Conservation (phyloP, 1,140 invertebrate species). For the Vollenhovia emeryi region DNA sequence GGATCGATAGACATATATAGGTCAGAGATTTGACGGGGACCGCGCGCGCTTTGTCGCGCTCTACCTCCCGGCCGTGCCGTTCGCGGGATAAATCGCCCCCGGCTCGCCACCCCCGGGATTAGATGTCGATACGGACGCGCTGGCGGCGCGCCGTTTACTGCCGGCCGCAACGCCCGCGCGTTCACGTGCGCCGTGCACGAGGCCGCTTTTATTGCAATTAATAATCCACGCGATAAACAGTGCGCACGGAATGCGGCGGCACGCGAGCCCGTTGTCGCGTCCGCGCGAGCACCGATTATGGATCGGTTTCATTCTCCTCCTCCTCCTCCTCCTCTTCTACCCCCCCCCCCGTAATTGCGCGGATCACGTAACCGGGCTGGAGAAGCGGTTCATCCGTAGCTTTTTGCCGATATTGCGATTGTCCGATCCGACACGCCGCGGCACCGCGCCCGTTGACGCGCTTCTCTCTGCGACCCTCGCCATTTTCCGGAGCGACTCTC, state of each 20-base stretch:
- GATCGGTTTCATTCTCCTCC: conserved; percentile 10
- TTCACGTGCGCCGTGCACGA: conserved; percentile 21
- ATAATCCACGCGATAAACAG: conserved; percentile 74
- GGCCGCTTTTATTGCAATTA: conserved; percentile 62
- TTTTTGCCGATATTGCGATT: background rate
- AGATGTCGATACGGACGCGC: background rate
- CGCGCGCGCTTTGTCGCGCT: background rate
- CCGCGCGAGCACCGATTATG: conserved; percentile 24
- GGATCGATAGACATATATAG: background rate
- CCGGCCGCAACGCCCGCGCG: background rate
- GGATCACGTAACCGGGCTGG: background rate
- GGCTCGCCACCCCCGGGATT: too few relatives aligned
- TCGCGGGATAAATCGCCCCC: too few relatives aligned
- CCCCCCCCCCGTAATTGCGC: conserved; percentile 33
- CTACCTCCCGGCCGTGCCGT: too few relatives aligned
- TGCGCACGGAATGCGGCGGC: conserved; percentile 41
- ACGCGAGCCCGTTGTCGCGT: background rate
- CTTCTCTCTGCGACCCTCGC: background rate
- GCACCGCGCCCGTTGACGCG: background rate
- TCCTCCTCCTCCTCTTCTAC: too few relatives aligned
- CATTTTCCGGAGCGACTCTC: background rate
- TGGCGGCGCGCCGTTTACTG: background rate
- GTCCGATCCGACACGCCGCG: background rate
- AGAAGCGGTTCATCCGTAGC: background rate
- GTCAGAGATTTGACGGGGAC: background rate